phyloP scores from a whole-genome alignment of 2,113 vertebrate species.

The Mustela lutreola region DNA sequence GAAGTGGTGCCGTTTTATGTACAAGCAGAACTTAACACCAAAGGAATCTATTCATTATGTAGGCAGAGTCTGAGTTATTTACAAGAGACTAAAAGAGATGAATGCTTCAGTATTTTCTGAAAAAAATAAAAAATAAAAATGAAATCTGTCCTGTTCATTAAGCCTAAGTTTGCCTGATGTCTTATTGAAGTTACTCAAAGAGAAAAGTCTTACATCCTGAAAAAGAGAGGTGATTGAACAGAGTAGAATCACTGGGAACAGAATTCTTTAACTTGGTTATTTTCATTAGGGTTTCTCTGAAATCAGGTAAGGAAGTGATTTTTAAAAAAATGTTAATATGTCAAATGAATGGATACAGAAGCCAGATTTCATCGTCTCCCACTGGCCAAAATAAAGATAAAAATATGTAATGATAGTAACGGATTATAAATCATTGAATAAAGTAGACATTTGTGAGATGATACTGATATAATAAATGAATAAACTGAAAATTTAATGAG shows the following conservation, averaged over 20 bases:
- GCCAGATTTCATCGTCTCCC: not conserved
- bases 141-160: not conserved
- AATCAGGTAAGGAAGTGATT: not conserved
- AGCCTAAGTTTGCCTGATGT: not conserved
- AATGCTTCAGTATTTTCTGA: not conserved
- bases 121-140: conserved; percentile 1
- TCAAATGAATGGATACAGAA: not conserved
- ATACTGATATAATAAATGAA: not conserved
- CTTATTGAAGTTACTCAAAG: conserved; percentile 2
- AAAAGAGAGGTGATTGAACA: not conserved
- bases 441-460: not conserved
- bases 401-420: not conserved
- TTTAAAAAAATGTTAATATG: not conserved
- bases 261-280: not conserved
- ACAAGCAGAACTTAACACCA: not conserved
- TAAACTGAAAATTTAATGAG: not conserved
- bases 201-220: not conserved
- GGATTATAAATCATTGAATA: not conserved
- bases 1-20: not conserved
- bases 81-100: not conserved
- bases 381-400: not conserved
- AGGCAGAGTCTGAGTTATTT: not conserved
- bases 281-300: not conserved
- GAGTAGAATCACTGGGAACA: not conserved
- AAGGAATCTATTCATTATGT: not conserved